Base-by-base conservation (phyloP, 2,113 vertebrate genomes). In the Astur gentilis region DNA sequence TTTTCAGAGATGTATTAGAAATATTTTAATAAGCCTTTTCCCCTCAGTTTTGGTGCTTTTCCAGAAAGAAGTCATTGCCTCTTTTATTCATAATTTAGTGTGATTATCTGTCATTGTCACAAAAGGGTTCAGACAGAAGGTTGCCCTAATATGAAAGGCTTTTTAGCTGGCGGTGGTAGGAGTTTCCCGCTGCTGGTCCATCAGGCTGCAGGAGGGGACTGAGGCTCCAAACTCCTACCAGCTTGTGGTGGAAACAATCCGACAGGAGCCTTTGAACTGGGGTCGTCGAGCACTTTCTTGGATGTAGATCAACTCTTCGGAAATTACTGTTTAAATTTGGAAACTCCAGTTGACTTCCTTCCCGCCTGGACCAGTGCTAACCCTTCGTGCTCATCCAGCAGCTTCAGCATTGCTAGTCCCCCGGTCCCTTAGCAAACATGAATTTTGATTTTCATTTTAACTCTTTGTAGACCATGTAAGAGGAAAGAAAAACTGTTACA, bases 391-490 rank as follows among this genome's bases (percentile, higher is more conserved):
- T 76, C 47, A 45, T 52, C 47, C 50, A 40, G 27, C 64, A 86
- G 54, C 62, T 72, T 38, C 45, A 40, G 67, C 19, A 6, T 16
- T 26, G 55, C 86, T 81, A 42, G 8, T 71, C 19, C 26, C 9
- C 25, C 0, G 1, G 9, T n/a, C 36, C 32, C 11, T 23, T 38
- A n/a, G 45, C 13, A 78, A 76, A 71, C 0, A 0, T 0, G 4
- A 7, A 25, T 72, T 76, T 83, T 77, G 3, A 11, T 70, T 86
- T 83, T 80, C 13, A 11, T 50, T 89, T 75, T 58, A 83, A 65
- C 4, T 14, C 42, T 57, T 36, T 38, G 38, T 47, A 60, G 34
- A 17, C 66, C 7, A 6, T 1, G 1, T 34, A 31, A 69, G 29
- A 89, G 62, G 8, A 62, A 40, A 90, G 32, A 27, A 77, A 36